Conservation (phyloP, 23 tunicate genomes). For the Halocynthia roretzi region DNA sequence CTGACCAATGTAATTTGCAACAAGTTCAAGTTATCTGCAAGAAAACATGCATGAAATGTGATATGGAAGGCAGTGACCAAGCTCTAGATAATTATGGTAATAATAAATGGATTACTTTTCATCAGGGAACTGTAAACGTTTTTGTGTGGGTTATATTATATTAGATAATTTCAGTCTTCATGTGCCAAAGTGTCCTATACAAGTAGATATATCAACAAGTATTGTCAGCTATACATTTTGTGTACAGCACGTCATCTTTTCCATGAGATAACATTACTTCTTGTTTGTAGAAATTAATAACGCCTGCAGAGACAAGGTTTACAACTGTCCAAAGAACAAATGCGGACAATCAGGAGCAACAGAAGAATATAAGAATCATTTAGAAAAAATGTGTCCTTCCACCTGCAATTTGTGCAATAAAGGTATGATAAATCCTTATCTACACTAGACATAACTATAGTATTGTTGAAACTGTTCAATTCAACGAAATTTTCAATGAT, state of each 20-base stretch:
- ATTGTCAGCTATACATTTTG: too few species aligned
- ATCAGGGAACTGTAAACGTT: too few species aligned
- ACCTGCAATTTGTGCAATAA: slow-evolving; percentile 37
- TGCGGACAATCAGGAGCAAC: slow-evolving; percentile 11
- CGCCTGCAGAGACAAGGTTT: slow-evolving; percentile 33
- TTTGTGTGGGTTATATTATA: too few species aligned
- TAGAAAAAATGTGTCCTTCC: slow-evolving; percentile 48
- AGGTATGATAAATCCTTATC: slow-evolving; percentile 4
- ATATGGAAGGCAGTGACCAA: slow-evolving; percentile 16
- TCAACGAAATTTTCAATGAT: background rate
- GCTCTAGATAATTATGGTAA: slow-evolving; percentile 5
- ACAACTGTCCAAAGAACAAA: slow-evolving; percentile 25
- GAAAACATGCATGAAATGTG: slow-evolving; percentile 51
- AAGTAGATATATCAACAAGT: too few species aligned
- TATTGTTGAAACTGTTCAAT: background rate
- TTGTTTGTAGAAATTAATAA: background rate
- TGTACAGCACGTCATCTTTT: too few species aligned
- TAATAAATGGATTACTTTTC: background rate
- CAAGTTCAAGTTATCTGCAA: slow-evolving; percentile 28
- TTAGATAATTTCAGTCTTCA: too few species aligned
- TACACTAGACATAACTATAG: background rate
- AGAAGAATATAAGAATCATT: slow-evolving; percentile 13
- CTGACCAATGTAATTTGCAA: slow-evolving; percentile 23
- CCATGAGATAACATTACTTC: too few species aligned
- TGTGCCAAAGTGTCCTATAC: too few species aligned